Conservation (phyloP, 1,140 invertebrate species). For the Hycleus phaleratus region DNA sequence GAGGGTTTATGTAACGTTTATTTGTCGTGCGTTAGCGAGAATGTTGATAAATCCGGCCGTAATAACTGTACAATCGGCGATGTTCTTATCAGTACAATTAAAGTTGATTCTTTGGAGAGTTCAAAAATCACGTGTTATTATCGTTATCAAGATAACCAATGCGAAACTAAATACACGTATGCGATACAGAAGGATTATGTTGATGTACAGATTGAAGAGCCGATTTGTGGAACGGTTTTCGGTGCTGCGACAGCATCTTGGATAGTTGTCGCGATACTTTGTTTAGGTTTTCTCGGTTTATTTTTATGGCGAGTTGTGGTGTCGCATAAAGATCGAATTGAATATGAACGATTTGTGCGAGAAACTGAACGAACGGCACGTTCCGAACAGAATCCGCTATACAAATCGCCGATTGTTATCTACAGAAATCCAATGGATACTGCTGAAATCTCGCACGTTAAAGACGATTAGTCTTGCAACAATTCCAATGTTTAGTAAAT, state of each 20-base stretch:
- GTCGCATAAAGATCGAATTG: not conserved
- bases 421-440: conserved; percentile 20
- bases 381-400: conserved; percentile 17
- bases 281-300: no score
- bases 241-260: not conserved
- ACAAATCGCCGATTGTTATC: conserved; percentile 18
- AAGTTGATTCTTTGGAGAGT: not conserved
- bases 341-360: conserved; percentile 19
- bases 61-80: no score
- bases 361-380: not conserved
- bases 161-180: not conserved
- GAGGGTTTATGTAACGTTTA: conserved; percentile 19
- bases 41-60: not conserved
- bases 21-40: conserved; percentile 7
- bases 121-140: not conserved
- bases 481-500: not conserved
- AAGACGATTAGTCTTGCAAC: no score
- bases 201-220: no score
- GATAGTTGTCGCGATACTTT: no score
- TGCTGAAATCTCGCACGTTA: no score
- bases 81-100: conserved; percentile 1
- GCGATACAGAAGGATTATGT: no score
- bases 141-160: not conserved
- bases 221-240: no score
- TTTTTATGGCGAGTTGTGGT: no score